These are phyloP conservation scores for Pyrgilauda ruficollis DNA, from an alignment of 2,113 vertebrate species.

Conservation along the genomic window DNA sequence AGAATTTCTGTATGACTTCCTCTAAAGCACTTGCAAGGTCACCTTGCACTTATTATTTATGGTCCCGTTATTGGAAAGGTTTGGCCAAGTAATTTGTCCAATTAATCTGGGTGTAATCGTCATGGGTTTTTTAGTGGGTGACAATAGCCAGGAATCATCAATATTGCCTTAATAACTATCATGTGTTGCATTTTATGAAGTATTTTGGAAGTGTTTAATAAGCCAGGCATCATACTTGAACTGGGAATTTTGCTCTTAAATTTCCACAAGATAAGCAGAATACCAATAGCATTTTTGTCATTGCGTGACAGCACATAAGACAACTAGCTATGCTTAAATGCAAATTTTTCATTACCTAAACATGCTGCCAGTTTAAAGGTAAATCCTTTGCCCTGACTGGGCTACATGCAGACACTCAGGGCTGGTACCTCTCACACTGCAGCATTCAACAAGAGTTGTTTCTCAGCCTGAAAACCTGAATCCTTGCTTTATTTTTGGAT, in stretches of 20 bases:
- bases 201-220: not conserved
- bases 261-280: not conserved
- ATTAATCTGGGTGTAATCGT: not conserved
- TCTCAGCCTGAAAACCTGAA: not conserved
- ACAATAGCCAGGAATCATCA: not conserved
- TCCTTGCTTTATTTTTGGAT: not conserved
- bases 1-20: not conserved
- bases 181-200: not conserved
- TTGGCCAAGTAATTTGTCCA: not conserved
- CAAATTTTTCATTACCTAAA: not conserved
- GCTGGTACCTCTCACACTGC: not conserved
- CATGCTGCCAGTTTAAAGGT: not conserved
- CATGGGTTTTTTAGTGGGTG: not conserved
- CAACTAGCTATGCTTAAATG: not conserved
- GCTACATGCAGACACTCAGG: not conserved
- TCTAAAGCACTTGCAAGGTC: not conserved
- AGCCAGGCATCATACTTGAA: not conserved
- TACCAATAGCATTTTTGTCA: not conserved
- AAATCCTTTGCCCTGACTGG: not conserved
- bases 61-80: not conserved
- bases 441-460: not conserved
- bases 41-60: not conserved
- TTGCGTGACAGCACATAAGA: not conserved
- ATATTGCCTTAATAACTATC: not conserved
- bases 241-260: not conserved